Evolutionary conservation across 2,797 vertebrate species (phyloP).

Genomic region (Ctenochaetus hawaiiensis): DNA sequence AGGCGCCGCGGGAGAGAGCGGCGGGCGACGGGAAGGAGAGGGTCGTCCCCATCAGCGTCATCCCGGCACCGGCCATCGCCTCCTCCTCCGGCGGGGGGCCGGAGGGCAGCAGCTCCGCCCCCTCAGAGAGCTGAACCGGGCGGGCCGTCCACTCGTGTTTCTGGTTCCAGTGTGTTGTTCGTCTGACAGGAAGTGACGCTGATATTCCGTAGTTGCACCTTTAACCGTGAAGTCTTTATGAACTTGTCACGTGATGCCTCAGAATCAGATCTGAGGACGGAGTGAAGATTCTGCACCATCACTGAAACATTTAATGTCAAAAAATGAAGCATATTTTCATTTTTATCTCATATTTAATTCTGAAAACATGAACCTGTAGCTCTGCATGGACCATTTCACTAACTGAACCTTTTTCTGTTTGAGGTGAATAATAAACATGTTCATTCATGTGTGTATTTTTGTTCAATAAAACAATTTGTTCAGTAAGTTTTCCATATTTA

Average conservation of each 20-base stretch:
- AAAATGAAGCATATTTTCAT: no score
- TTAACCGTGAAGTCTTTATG: background rate
- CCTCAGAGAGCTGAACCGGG: constrained; percentile 28
- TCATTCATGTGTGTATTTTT: no score
- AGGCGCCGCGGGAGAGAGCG: constrained; percentile 69
- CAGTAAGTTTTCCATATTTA: no score
- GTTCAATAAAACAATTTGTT: no score
- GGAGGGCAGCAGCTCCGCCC: constrained; percentile 1
- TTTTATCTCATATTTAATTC: no score
- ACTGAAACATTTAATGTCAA: no score
- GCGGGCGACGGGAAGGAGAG: constrained; percentile 73
- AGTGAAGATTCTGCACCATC: no score
- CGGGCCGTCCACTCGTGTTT: background rate
- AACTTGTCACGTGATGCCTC: background rate
- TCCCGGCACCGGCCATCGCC: constrained; percentile 56
- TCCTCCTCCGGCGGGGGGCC: constrained; percentile 9
- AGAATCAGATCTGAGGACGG: background rate
- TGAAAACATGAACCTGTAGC: no score
- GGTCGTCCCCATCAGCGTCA: constrained; percentile 81
- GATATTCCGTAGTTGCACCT: background rate
- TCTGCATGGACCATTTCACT: no score
- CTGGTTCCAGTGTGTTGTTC: background rate
- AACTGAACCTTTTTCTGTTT: no score
- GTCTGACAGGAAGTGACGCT: constrained; percentile 2
- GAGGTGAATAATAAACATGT: no score